Evolutionary conservation across 2,797 vertebrate species (phyloP), one percentile per base, ranked within the genome.

Genomic region (Rhinichthys osculus): DNA sequence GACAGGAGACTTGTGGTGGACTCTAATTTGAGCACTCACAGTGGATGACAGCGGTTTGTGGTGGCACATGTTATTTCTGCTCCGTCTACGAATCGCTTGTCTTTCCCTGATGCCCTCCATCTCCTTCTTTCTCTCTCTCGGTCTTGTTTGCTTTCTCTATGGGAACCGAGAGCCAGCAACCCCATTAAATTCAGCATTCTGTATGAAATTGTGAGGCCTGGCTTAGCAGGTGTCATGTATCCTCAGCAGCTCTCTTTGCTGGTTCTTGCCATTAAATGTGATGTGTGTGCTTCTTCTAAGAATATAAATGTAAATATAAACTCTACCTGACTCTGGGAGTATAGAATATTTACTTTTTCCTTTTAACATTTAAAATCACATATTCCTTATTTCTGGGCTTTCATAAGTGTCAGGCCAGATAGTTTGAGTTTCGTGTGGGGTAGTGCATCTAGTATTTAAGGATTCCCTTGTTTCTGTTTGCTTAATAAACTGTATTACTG

Each of bases 61-160:
- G 88, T 86, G 72, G 80, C 85, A 84, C 82, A 84, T 88, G 82
- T 88, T 89, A 89, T 89, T 88, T 88, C 81, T 87, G 79, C 72
- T 86, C 85, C 64, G 44, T 87, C 87, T 78, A 84, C 14, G n/a
- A 86, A 79, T 76, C 62, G 30, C 69, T 84, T 71, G 57, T 81
- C 62, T 66, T 59, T 66, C 57, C 59, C 69, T 73, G 59, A 73
- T 72, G 54, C 74, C 81, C 76, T 83, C 70, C 50, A 59, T 78
- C 73, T 64, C 62, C 33, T 59, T 82, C 69, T 62, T 62, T 86
- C n/a, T 54, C 42, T 21, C 66, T 59, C 67, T 40, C 13, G 2
- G 42, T 81, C 82, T 70, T 74, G 62, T 74, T 81, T 67, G 78
- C 69, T 84, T 81, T 74, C 66, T 59, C 52, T 70, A 19, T 62